Evolutionary conservation across 2,888 invertebrate species (phyloP).

Genomic region (Rotaria magnacalcarata): DNA sequence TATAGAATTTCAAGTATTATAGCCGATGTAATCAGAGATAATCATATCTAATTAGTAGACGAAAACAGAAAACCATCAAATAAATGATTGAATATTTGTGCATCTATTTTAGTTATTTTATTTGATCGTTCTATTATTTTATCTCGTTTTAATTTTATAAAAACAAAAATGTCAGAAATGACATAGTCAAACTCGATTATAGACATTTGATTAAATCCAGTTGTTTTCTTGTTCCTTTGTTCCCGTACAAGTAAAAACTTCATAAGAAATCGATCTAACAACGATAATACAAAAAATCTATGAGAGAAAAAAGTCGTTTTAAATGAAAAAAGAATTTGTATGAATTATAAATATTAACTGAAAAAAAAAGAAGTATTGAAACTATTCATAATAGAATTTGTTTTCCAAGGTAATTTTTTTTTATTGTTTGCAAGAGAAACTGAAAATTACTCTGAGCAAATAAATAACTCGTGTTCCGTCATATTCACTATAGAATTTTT

Average conservation of each 20-base stretch:
- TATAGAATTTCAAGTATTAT: background rate
- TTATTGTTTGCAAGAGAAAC: background rate
- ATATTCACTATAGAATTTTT: background rate
- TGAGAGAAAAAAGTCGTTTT: background rate
- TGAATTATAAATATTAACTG: background rate
- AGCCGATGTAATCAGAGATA: background rate
- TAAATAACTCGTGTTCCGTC: background rate
- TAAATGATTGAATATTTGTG: too few species aligned
- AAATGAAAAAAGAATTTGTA: too few species aligned
- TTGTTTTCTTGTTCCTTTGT: background rate
- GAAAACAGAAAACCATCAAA: background rate
- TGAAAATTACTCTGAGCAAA: background rate
- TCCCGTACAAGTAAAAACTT: background rate
- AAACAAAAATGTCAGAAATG: slow-evolving; percentile 20
- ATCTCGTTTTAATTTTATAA: background rate
- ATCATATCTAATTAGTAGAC: background rate
- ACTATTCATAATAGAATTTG: background rate
- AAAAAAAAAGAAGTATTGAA: background rate
- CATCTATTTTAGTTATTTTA: background rate
- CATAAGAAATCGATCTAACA: background rate
- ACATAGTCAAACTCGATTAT: background rate
- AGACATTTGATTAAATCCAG: background rate
- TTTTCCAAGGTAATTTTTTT: background rate
- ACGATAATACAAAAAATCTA: background rate
- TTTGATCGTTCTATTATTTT: background rate